phyloP scores from a whole-genome alignment of 2,113 vertebrate species.

The Lagopus leucura region DNA sequence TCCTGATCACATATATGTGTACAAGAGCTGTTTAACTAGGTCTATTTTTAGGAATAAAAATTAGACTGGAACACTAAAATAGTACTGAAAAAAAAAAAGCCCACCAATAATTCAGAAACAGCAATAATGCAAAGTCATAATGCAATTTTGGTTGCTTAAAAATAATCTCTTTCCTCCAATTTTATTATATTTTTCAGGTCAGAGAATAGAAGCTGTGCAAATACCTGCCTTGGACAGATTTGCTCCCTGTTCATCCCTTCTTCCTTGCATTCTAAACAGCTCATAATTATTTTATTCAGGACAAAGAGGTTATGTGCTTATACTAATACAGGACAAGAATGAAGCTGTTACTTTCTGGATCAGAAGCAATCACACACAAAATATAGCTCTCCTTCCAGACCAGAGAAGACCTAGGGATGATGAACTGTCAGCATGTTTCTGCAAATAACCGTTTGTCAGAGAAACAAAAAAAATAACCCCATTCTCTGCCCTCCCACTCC shows the following conservation, averaged over 20 bases:
- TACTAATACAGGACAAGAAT: not conserved
- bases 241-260: not conserved
- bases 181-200: not conserved
- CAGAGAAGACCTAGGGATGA: not conserved
- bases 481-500: not conserved
- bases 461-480: not conserved
- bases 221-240: not conserved
- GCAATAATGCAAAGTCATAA: not conserved
- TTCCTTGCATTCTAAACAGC: constrained; percentile 19
- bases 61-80: not conserved
- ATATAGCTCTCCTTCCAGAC: not conserved
- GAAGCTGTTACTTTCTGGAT: not conserved
- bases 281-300: not conserved
- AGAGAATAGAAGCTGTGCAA: not conserved
- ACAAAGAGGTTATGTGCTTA: not conserved
- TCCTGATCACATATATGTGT: accelerated
- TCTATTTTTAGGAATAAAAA: not conserved
- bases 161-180: not conserved
- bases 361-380: constrained; percentile 35
- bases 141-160: constrained; percentile 1
- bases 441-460: constrained; percentile 9
- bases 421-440: constrained; percentile 35
- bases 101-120: not conserved
- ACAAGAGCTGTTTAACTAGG: not conserved
- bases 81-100: not conserved